A percentile compares a stretch with the other conserved stretches of the same genome.
These are phyloP conservation scores for Eurytoma californica DNA, from an alignment of 2,888 invertebrate species.

Conservation along the genomic window DNA sequence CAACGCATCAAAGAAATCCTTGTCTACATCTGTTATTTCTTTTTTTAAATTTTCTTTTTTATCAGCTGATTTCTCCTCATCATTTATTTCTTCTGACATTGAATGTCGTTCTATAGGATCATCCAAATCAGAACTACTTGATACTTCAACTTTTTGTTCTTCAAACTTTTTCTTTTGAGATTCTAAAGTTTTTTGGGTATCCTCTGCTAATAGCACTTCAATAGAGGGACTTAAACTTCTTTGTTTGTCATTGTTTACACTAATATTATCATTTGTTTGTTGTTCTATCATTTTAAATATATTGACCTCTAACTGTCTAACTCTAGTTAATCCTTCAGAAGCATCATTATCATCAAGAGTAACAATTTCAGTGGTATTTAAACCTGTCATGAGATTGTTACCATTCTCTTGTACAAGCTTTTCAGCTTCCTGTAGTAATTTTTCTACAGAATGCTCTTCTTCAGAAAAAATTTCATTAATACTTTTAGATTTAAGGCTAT, in stretches of 20 bases:
- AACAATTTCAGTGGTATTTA: constrained; percentile 67
- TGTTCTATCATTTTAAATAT: constrained; percentile 71
- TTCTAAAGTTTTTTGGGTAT: constrained; percentile 65
- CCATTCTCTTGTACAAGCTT: constrained; percentile 69
- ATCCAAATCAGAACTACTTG: constrained; percentile 71
- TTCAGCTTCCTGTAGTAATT: constrained; percentile 71
- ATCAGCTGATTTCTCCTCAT: constrained; percentile 60
- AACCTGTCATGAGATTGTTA: constrained; percentile 66
- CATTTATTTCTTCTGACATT: constrained; percentile 65
- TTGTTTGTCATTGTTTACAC: constrained; percentile 63
- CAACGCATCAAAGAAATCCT: constrained; percentile 70
- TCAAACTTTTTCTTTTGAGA: constrained; percentile 68
- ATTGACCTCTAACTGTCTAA: constrained; percentile 67
- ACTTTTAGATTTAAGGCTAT: constrained; percentile 63
- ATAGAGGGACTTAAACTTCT: constrained; percentile 62
- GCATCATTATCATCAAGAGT: constrained; percentile 62
- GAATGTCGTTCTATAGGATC: constrained; percentile 71
- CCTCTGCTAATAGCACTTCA: constrained; percentile 65
- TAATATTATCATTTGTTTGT: constrained; percentile 66
- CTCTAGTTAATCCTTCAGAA: constrained; percentile 58
- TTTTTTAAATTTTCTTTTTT: constrained; percentile 68
- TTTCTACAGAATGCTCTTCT: constrained; percentile 71
- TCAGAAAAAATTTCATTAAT: constrained; percentile 65
- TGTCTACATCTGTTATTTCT: constrained; percentile 72
- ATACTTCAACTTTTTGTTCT: constrained; percentile 69